Evolutionary conservation across 2,888 invertebrate species (phyloP), one percentile per base, ranked within the genome.

Genomic region (Anagyrus pseudococci): DNA sequence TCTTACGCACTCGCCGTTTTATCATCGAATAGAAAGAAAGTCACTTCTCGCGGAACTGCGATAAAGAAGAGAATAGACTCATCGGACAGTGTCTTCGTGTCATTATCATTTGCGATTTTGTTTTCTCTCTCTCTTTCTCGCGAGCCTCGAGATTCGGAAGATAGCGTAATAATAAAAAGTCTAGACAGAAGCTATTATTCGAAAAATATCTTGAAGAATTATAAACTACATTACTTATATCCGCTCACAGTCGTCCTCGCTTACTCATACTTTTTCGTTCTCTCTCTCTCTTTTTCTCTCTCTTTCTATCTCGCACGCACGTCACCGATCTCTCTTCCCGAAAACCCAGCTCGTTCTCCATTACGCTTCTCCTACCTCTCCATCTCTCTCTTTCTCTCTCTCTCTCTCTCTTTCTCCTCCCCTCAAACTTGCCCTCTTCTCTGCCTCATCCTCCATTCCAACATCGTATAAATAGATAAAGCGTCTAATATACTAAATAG

Each of bases 381-480:
- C n/a, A 15, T 8, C 10, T 37, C 8, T 37, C 33, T 2, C 15
- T 37, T 15, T 58, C 62, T 59, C 62, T 62, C 66, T 61, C 64
- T 62, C 67, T 68, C 66, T 62, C 50, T 67, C 62, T 57, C 61
- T 56, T 43, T 26, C 50, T 43, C 26, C 44, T 47, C 53, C 59
- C 48, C 67, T 67, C 26, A n/a, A n/a, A n/a, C n/a, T n/a, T n/a
- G n/a, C n/a, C n/a, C n/a, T n/a, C n/a, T n/a, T n/a, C n/a, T n/a
- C n/a, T n/a, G n/a, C n/a, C n/a, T n/a, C n/a, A n/a, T n/a, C n/a
- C n/a, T n/a, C n/a, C n/a, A 13, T 50, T 43, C 41, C n/a, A 37
- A 26, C 29, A 53, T 6, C 15, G 47, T 64, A 59, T 64, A 58
- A 63, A 63, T 63, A 63, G 63, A 59, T 44, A 50, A 59, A 59